These are phyloP conservation scores for Melanargia galathea DNA, from an alignment of 2,888 invertebrate species.

Conservation along the genomic window DNA sequence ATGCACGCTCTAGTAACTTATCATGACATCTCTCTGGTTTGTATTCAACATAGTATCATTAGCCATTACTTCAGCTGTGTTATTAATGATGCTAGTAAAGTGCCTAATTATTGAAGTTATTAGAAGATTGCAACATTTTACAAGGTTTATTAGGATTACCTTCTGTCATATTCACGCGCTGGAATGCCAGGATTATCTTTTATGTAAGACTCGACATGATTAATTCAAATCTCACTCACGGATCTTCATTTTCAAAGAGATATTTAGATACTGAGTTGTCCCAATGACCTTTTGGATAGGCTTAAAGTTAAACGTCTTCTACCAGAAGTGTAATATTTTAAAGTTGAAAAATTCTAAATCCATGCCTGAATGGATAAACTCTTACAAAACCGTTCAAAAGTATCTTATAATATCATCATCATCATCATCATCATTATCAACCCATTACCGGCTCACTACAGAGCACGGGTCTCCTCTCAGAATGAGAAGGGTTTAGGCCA, in stretches of 20 bases:
- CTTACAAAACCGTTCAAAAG: no score
- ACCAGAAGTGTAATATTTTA: no score
- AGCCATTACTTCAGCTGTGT: constrained; percentile 15
- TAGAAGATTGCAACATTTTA: constrained; percentile 12
- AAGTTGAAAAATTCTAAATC: no score
- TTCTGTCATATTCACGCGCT: not conserved
- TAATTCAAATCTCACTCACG: not conserved
- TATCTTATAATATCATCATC: no score
- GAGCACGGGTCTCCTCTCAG: no score
- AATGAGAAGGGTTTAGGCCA: no score
- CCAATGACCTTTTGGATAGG: not conserved
- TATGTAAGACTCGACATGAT: not conserved
- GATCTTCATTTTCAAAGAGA: not conserved
- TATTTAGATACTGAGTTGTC: not conserved
- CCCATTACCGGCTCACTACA: no score
- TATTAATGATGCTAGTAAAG: constrained; percentile 26
- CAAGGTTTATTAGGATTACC: constrained; percentile 13
- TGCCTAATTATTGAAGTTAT: constrained; percentile 8
- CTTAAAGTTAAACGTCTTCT: not conserved
- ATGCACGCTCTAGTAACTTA: not conserved
- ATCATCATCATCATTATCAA: no score
- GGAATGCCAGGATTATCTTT: constrained; percentile 4
- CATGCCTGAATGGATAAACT: no score
- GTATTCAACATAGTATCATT: constrained; percentile 30
- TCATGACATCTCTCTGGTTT: not conserved